phyloP scores from a whole-genome alignment of 92 coral and sea anemone genomes.

The Palythoa caribaeorum region DNA sequence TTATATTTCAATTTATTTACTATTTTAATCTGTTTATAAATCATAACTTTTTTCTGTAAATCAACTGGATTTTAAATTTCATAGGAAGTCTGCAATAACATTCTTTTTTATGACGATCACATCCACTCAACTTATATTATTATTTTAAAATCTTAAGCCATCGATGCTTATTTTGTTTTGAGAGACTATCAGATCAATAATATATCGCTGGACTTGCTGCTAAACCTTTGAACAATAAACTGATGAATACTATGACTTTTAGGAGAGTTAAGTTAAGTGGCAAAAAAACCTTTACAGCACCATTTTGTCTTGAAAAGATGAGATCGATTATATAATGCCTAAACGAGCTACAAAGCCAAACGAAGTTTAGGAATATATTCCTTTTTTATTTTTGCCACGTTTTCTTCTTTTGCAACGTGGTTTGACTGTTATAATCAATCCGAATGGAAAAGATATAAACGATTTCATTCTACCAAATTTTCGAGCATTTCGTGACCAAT shows the following conservation, averaged over 20 bases:
- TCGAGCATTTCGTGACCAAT: not conserved
- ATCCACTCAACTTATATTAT: not conserved
- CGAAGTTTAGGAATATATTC: not conserved
- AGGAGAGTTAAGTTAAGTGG: not conserved
- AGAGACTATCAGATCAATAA: not conserved
- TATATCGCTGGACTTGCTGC: not conserved
- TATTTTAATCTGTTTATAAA: not conserved
- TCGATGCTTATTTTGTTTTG: not conserved
- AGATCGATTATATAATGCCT: not conserved
- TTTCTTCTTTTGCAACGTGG: conserved; percentile 26
- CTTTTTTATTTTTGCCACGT: conserved; percentile 31
- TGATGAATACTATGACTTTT: not conserved
- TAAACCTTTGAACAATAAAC: not conserved
- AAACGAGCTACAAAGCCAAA: not conserved
- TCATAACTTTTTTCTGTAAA: not conserved
- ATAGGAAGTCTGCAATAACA: not conserved
- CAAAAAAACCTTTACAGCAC: not conserved
- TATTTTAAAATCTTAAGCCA: not conserved
- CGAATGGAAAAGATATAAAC: not conserved
- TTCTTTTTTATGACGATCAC: not conserved
- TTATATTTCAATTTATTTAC: not conserved
- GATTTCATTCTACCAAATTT: not conserved
- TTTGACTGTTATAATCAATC: conserved; percentile 18
- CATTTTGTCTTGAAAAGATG: not conserved
- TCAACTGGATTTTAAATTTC: not conserved